These are phyloP conservation scores for Phenganax marumi DNA, from an alignment of 92 coral and sea anemone species.

Conservation along the genomic window DNA sequence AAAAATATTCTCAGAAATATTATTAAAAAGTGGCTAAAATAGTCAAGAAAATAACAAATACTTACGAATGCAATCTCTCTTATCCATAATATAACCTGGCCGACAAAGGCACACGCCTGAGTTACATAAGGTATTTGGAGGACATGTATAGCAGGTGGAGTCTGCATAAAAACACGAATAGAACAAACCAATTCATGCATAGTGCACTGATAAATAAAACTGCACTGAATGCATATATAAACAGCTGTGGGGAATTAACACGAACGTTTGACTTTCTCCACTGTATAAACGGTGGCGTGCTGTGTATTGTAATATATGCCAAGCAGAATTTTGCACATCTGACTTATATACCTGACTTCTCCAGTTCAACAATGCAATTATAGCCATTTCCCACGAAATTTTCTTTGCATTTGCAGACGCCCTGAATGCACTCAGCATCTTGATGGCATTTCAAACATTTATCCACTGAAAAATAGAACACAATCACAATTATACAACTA, in stretches of 20 bases:
- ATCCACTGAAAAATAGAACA: conserved; percentile 57
- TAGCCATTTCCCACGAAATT: conserved; percentile 80
- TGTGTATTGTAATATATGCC: no score
- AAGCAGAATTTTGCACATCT: no score
- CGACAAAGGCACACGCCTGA: conserved; percentile 30
- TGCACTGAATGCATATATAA: neutral
- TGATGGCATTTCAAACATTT: conserved; percentile 77
- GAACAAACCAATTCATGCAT: neutral
- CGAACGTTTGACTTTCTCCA: no score
- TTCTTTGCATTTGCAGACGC: conserved; percentile 70
- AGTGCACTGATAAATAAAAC: neutral
- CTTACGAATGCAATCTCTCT: conserved; percentile 36
- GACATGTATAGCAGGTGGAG: conserved; percentile 33
- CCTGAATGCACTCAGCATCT: conserved; percentile 72
- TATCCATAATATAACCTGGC: conserved; percentile 18
- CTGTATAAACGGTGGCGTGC: no score
- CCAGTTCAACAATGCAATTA: conserved; percentile 50
- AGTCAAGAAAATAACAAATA: neutral
- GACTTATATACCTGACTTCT: conserved; percentile 3
- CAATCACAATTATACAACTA: neutral
- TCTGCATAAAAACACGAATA: neutral
- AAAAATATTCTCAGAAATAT: no score
- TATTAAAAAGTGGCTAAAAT: neutral
- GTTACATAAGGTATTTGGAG: conserved; percentile 29
- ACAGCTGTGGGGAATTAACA: neutral